These are phyloP conservation scores for Lepidocolaptes lacrymiger DNA, from an alignment of 2,797 vertebrate species.

Conservation along the genomic window DNA sequence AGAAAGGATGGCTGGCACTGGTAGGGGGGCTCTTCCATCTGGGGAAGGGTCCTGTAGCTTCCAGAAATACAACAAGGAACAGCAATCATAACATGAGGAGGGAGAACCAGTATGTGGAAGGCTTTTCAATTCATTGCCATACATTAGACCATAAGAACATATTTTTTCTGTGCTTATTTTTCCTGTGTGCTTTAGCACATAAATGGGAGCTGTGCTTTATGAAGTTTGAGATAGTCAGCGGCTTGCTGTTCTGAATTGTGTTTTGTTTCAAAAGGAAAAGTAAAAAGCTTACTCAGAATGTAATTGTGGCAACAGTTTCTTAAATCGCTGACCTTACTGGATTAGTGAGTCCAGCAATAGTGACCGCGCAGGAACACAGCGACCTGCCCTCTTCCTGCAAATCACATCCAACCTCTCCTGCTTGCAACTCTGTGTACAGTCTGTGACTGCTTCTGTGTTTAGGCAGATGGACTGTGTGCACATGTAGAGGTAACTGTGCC, in stretches of 20 bases:
- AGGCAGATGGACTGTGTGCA: neutral
- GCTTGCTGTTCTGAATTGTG: neutral
- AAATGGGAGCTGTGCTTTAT: neutral
- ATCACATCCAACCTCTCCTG: neutral
- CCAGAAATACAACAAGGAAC: neutral
- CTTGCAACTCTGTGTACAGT: accelerated
- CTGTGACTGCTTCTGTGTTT: accelerated
- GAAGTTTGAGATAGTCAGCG: neutral
- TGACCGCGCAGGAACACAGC: accelerated
- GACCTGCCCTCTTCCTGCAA: neutral
- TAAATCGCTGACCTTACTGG: neutral
- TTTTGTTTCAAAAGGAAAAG: neutral
- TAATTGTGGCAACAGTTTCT: neutral
- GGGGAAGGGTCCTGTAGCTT: neutral
- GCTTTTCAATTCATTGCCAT: neutral
- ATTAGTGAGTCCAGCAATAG: neutral
- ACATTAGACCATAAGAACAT: neutral
- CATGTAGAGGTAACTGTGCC: accelerated
- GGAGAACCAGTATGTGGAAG: accelerated
- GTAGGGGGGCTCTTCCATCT: neutral
- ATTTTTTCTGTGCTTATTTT: neutral
- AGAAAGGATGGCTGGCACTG: neutral
- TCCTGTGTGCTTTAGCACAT: neutral
- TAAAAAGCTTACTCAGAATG: neutral
- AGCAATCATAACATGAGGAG: neutral